phyloP scores from a whole-genome alignment of 2,113 vertebrate species.

The Axis porcinus region DNA sequence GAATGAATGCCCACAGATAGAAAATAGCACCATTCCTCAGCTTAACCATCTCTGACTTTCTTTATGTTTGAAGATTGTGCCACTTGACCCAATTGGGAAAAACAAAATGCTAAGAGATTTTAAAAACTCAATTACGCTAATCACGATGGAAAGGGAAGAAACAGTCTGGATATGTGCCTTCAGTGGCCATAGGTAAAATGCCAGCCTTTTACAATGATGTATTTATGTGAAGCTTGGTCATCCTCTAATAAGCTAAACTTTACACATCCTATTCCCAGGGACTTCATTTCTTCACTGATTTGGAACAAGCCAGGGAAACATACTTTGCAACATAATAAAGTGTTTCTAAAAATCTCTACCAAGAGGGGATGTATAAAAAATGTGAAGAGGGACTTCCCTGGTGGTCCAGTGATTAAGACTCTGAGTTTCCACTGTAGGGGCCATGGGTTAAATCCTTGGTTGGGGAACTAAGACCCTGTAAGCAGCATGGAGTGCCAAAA shows the following conservation, averaged over 20 bases:
- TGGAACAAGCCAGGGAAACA: not conserved
- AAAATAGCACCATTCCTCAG: not conserved
- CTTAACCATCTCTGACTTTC: not conserved
- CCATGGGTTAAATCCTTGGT: not conserved
- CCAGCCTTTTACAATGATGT: not conserved
- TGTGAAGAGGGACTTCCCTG: not conserved
- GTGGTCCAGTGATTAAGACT: not conserved
- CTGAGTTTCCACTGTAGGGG: not conserved
- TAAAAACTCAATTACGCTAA: not conserved
- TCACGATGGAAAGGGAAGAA: not conserved
- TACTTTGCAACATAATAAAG: not conserved
- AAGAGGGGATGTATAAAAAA: not conserved
- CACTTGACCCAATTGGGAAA: not conserved
- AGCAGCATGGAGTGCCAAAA: not conserved
- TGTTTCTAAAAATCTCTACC: not conserved
- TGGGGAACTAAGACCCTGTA: not conserved
- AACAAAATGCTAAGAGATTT: not conserved
- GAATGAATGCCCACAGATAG: not conserved
- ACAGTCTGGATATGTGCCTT: not conserved
- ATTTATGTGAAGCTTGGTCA: not conserved
- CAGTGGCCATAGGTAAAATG: not conserved
- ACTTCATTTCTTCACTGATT: not conserved
- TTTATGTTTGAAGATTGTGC: not conserved
- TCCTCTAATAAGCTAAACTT: slow-evolving; percentile 12
- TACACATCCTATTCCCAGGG: not conserved